Base-by-base conservation (phyloP, 2,797 vertebrate species). In the Merluccius polli region DNA sequence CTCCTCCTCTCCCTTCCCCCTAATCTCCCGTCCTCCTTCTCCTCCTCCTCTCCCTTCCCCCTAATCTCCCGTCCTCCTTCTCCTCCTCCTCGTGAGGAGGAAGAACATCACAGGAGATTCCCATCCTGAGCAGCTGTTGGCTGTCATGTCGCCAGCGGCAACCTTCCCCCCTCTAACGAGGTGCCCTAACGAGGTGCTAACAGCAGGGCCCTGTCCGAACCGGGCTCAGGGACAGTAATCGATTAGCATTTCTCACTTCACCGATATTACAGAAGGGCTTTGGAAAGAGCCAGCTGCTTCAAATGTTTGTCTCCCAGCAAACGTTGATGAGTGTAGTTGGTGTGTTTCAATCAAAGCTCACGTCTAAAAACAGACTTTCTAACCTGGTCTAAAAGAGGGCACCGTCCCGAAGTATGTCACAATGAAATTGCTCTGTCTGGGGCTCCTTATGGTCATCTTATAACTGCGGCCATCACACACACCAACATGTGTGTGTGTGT, bases 321-420 rank as follows among this genome's bases (percentile, higher is more conserved):
- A 59, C 21, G 21, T 59, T 59, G 52, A 59, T 7, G 21, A 24
- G 52, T 8, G 44, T 16, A 4, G 52, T 63, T n/a, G 59, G 59
- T 27, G 59, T 27, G 59, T 63, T 63, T 63, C 59, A 24, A 63
- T 27, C 59, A 63, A 24, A 63, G 59, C 27, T 63, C 52, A 4
- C 36, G 35, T 73, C 77, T 30, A 32, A 36, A 8, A 65, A 44
- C 9, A 76, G 38, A 76, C 73, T 77, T 78, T 81, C 75, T 5
- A 0, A 5, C 2, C 32, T 16, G 38, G 31, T 86, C 91, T 90
- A 90, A 84, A 80, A 76, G 88, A 87, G 80, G 90, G 81, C 89
- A 75, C 82, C 90, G 82, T 90, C 84, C 86, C 81, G 82, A 88
- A 85, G 84, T 82, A n/a, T 80, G 82, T 81, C 1, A 10, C 18